Percentiles rank a stretch among this genome's conserved stretches.
phyloP scores from a whole-genome alignment of 2,888 invertebrate genomes.

The Chloroclysta siterata region DNA sequence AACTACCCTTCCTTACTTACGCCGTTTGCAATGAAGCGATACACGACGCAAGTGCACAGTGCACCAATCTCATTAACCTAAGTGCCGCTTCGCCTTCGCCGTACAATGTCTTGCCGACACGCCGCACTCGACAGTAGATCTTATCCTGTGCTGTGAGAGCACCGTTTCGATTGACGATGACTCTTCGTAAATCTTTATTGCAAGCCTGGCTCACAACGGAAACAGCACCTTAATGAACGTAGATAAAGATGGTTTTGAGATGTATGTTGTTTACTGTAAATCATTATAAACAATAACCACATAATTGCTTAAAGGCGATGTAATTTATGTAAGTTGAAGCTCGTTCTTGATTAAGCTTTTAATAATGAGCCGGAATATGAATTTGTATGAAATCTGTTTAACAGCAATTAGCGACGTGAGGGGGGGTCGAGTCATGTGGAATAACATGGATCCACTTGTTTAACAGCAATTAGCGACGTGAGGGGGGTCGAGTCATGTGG shows the following conservation, averaged over 20 bases:
- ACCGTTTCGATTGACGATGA: slow-evolving; percentile 1
- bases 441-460: slow-evolving; percentile 3
- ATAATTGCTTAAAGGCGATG: slow-evolving; percentile 31
- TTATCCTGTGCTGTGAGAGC: neutral
- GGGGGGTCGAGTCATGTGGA: neutral
- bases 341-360: slow-evolving; percentile 34
- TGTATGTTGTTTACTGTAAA: slow-evolving; percentile 11
- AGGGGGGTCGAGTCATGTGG: neutral
- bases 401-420: slow-evolving; percentile 12
- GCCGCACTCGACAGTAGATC: slow-evolving; percentile 3
- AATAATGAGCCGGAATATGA: slow-evolving; percentile 35
- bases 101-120: slow-evolving; percentile 1
- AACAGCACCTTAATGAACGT: neutral
- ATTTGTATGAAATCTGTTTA: slow-evolving; percentile 32
- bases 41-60: slow-evolving; percentile 8
- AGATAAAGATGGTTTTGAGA: neutral
- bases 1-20: slow-evolving; percentile 4
- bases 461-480: slow-evolving; percentile 12
- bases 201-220: neutral
- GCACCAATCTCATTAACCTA: slow-evolving; percentile 21
- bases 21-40: slow-evolving; percentile 15
- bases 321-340: slow-evolving; percentile 38
- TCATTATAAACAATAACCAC: slow-evolving; percentile 36
- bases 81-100: slow-evolving; percentile 8
- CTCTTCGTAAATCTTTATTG: slow-evolving; percentile 13